Conservation (phyloP, 2,888 invertebrate species). For the Trissonchulus sp. region DNA sequence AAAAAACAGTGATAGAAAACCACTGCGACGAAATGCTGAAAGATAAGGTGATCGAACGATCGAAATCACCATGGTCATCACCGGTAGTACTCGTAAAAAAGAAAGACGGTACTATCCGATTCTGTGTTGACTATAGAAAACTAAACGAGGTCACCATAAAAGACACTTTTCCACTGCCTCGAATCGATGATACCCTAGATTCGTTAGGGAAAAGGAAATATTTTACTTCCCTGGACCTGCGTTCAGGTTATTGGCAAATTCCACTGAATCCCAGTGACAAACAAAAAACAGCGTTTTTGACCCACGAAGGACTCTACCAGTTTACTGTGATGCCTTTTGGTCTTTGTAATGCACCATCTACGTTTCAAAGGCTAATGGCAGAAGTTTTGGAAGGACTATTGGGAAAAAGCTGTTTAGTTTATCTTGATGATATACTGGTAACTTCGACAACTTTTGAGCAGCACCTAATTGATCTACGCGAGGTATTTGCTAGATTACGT, state of each 20-base stretch:
- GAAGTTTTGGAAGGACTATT: too few species aligned
- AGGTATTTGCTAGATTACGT: constrained; percentile 2
- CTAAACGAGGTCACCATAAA: background rate
- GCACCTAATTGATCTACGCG: background rate
- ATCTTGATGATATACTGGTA: too few species aligned
- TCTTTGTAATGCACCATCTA: too few species aligned
- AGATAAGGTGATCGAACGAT: background rate
- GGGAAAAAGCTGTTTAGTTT: too few species aligned
- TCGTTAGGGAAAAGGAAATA: background rate
- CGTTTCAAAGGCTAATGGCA: too few species aligned
- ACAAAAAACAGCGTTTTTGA: constrained; percentile 5
- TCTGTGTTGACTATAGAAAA: background rate
- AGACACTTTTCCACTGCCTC: too few species aligned
- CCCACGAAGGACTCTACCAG: constrained; percentile 2
- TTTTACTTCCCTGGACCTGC: constrained; percentile 33
- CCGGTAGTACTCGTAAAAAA: constrained; percentile 1
- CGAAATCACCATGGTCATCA: background rate
- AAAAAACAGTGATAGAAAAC: background rate
- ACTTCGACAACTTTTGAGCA: background rate
- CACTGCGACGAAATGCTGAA: constrained; percentile 5
- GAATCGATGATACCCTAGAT: too few species aligned
- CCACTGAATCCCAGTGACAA: background rate
- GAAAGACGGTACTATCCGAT: constrained; percentile 20
- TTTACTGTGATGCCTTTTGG: constrained; percentile 10
- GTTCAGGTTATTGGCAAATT: too few species aligned